Evolutionary conservation across 2,113 vertebrate species (phyloP), one percentile per base, ranked within the genome.

Genomic region (Catharus bicknelli): DNA sequence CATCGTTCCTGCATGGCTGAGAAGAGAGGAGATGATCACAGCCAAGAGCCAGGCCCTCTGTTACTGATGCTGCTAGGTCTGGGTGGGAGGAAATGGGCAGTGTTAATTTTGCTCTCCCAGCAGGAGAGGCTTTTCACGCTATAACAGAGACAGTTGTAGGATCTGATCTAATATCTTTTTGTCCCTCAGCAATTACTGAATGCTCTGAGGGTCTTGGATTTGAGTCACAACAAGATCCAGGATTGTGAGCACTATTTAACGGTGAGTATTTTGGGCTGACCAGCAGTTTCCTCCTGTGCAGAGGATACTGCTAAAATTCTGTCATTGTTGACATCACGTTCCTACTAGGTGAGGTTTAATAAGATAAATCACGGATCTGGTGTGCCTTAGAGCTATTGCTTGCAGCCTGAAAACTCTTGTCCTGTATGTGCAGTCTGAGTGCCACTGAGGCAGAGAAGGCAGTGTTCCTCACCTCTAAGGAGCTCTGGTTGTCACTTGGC

Each of bases 151-250:
- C 38, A 32, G 53, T 38, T 82, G 48, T 25, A 18, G 69, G 57
- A 53, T 69, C 76, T 86, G 42, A 66, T 72, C 29, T 77, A 57
- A 67, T 85, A 18, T 38, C 64, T 75, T 69, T 90, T 84, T 86
- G 32, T 86, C 48, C 36, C 66, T 86, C 57, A 99, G 99, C 98
- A 97, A 97, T 98, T 99, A 95, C 76, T 99, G 86, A 99, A 99
- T 62, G 97, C 98, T 55, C 95, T 99, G 67, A 98, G 98, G 85
- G 96, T 97, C 90, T 95, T 99, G 96, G 98, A 99, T 95, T 96
- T 99, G 90, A 99, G 99, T 97, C 99, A 99, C 94, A 99, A 99
- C 97, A 98, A 97, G 96, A 98, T 99, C 76, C 98, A 97, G 94
- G 98, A 99, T 76, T 99, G 99, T 54, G 97, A 97, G 26, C 97